Percentiles rank a stretch among this genome's conserved stretches.
Conservation (phyloP, 2,113 vertebrate genomes). For the Turnix velox region DNA sequence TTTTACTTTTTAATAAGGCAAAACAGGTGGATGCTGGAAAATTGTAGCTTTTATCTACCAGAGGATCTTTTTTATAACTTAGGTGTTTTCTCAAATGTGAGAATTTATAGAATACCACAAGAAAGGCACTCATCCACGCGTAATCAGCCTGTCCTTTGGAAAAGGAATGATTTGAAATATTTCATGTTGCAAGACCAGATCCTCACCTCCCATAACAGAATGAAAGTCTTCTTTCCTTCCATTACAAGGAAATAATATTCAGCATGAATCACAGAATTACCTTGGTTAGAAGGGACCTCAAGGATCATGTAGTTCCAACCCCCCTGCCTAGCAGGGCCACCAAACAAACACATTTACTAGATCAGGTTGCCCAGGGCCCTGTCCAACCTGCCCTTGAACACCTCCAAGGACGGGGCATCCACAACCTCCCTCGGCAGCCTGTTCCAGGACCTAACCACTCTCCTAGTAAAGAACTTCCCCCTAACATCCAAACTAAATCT, state of each 20-base stretch:
- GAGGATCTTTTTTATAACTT: not conserved
- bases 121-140: not conserved
- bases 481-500: too few species aligned
- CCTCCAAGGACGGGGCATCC: too few species aligned
- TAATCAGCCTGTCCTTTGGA: not conserved
- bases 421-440: too few species aligned
- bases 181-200: not conserved
- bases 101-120: not conserved
- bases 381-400: too few species aligned
- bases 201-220: not conserved
- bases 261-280: too few species aligned
- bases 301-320: too few species aligned
- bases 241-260: not conserved
- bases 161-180: not conserved
- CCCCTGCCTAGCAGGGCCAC: too few species aligned
- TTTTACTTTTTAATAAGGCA: not conserved
- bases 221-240: not conserved
- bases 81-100: not conserved
- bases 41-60: not conserved
- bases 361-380: too few species aligned
- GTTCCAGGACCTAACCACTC: too few species aligned
- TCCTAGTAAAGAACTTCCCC: too few species aligned
- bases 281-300: too few species aligned
- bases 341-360: too few species aligned
- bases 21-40: not conserved